phyloP scores from a whole-genome alignment of 2,113 vertebrate species.

The Lepus europaeus region DNA sequence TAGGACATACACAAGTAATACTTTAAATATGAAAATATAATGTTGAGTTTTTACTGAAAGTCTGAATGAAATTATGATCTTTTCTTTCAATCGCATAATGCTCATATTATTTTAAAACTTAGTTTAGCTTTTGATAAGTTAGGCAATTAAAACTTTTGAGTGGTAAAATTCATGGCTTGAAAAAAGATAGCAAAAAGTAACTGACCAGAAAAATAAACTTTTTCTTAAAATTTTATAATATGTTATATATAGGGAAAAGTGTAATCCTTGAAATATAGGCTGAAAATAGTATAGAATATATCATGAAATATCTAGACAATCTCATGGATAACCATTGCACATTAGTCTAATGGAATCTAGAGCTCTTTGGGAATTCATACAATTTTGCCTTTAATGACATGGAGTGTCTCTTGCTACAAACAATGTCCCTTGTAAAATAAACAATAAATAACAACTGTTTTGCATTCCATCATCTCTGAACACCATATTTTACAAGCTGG shows the following conservation, averaged over 20 bases:
- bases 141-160: background rate
- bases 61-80: background rate
- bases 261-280: background rate
- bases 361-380: background rate
- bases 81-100: background rate
- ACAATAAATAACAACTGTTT: background rate
- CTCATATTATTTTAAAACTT: slow-evolving; percentile 8
- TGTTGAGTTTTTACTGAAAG: background rate
- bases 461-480: background rate
- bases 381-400: background rate
- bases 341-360: background rate
- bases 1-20: background rate
- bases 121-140: background rate
- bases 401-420: background rate
- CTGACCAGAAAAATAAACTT: slow-evolving; percentile 5
- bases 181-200: slow-evolving; percentile 36
- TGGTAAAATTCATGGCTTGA: slow-evolving; percentile 1
- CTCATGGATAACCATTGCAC: background rate
- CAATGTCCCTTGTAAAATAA: background rate
- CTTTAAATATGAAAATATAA: background rate
- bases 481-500: background rate
- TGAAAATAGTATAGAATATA: background rate
- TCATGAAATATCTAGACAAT: background rate
- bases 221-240: slow-evolving; percentile 44
- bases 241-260: background rate